These are phyloP conservation scores for Atrichornis clamosus DNA, from an alignment of 2,113 vertebrate species.

Conservation along the genomic window DNA sequence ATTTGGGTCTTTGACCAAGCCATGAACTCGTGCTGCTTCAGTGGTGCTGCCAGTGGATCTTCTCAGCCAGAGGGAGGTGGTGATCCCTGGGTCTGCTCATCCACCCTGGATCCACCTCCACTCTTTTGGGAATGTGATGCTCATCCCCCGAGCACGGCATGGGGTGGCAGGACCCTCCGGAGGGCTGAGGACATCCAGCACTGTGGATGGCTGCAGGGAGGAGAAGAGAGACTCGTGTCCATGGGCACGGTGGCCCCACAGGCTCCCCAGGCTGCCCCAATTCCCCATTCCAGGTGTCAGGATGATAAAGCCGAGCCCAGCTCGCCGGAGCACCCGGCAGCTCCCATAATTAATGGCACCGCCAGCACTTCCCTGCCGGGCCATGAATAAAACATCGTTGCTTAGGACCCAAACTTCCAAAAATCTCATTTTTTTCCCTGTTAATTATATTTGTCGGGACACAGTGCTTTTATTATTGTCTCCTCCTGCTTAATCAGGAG, in stretches of 20 bases:
- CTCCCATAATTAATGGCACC: slow-evolving; percentile 55
- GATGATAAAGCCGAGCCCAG: slow-evolving; percentile 17
- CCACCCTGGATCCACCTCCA: accelerated
- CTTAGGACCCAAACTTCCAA: slow-evolving; percentile 41
- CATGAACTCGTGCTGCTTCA: background rate
- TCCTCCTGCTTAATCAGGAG: background rate
- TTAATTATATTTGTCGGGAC: slow-evolving; percentile 52
- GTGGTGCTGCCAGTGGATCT: background rate
- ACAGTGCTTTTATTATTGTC: slow-evolving; percentile 20
- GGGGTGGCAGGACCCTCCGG: accelerated
- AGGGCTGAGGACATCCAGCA: background rate
- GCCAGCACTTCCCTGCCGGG: slow-evolving; percentile 1
- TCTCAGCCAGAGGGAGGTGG: background rate
- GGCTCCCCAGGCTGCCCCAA: background rate
- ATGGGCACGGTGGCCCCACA: background rate
- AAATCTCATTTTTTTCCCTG: background rate
- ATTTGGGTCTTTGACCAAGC: background rate
- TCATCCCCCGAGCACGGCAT: accelerated
- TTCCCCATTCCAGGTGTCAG: background rate
- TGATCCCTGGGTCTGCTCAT: background rate
- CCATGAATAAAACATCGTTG: slow-evolving; percentile 64
- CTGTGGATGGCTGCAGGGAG: background rate
- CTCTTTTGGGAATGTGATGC: background rate
- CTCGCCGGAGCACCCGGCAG: background rate
- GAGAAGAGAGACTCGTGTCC: background rate